Evolutionary conservation across 2,113 vertebrate genomes (phyloP).

Genomic region (Calypte anna): DNA sequence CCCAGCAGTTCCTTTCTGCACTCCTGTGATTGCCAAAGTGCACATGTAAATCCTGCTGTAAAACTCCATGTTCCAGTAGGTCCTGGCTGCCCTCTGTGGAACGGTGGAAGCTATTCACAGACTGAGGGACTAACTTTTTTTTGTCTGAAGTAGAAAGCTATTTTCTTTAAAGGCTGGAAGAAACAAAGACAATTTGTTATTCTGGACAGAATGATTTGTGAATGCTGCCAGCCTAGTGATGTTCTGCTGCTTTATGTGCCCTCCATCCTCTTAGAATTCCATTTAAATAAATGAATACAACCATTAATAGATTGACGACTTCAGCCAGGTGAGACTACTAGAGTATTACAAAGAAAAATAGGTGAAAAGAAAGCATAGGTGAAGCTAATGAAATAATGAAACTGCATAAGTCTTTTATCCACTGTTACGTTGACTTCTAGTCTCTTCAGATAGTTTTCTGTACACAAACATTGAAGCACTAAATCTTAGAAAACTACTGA

Average conservation of each 20-base stretch:
- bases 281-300: conserved; percentile 37
- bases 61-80: background rate
- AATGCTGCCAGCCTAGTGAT: background rate
- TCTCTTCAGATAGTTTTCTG: background rate
- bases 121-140: background rate
- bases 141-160: background rate
- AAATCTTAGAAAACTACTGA: background rate
- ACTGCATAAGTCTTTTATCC: background rate
- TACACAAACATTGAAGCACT: background rate
- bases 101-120: background rate
- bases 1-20: background rate
- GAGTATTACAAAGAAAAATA: background rate
- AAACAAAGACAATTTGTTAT: background rate
- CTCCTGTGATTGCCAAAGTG: background rate
- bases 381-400: background rate
- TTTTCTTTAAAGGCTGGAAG: background rate
- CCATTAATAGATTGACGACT: background rate
- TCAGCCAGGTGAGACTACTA: background rate
- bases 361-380: background rate
- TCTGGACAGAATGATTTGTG: background rate
- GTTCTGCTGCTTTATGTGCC: background rate
- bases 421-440: background rate
- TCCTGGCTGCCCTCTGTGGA: background rate
- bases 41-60: background rate
- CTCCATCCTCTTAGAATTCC: background rate